Conservation (phyloP, 1,140 invertebrate genomes). For the Macrostomum lignano region DNA sequence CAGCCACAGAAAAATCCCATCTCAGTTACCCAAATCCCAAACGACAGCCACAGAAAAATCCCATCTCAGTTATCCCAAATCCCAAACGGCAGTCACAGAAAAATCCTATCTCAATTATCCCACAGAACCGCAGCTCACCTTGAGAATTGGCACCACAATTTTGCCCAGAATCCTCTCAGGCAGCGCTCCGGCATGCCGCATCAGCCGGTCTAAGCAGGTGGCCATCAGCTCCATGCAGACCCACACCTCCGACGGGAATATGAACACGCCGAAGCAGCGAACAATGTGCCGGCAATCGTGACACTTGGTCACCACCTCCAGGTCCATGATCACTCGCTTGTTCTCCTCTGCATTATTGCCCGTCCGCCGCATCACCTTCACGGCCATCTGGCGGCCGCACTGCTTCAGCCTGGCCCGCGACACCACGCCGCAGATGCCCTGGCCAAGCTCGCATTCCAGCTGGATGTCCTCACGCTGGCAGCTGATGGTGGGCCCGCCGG, state of each 20-base stretch:
- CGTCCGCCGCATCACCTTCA: conserved; percentile 91
- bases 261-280: conserved; percentile 77
- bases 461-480: conserved; percentile 55
- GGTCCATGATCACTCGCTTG: conserved; percentile 86
- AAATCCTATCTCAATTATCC: no score
- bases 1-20: no score
- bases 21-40: no score
- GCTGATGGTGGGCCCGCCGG: no score
- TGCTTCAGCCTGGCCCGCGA: conserved; percentile 72
- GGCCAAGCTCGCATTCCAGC: conserved; percentile 60
- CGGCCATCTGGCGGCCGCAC: conserved; percentile 55
- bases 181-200: conserved; percentile 58
- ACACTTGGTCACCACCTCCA: conserved; percentile 79
- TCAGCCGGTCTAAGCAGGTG: conserved; percentile 79
- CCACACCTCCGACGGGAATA: conserved; percentile 63
- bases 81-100: no score
- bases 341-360: conserved; percentile 70
- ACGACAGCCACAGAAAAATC: no score
- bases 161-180: conserved; percentile 81
- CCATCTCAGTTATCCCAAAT: no score
- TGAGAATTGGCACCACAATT: no score
- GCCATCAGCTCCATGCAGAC: conserved; percentile 98
- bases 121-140: no score
- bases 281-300: conserved; percentile 89
- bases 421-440: conserved; percentile 84